Base-by-base conservation (phyloP, 2,797 vertebrate species). In the Bradypus variegatus region DNA sequence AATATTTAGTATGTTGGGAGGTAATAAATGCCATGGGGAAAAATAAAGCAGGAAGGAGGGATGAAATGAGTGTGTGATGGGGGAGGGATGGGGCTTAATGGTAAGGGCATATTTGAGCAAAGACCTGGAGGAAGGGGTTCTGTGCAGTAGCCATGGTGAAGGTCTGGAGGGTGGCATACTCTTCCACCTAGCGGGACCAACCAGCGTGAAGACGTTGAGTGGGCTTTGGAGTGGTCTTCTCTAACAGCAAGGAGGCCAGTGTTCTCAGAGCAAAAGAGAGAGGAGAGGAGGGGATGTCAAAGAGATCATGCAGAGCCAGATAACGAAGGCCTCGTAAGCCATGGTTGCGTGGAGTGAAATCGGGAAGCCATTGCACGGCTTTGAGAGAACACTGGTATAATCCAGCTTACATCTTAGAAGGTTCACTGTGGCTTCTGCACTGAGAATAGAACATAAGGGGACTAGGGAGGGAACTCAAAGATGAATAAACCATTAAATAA, bases 341-440 rank as follows among this genome's bases (percentile, higher is more conserved):
- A 62, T 65, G 76, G 64, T 90, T 85, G 15, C 38, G 73, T 85
- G 60, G 76, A 55, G 25, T 93, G n/a, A 92, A 70, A 87, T 58
- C 75, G 15, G 53, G n/a, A 90, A 65, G 69, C 58, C 65, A 81
- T 1, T 6, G 45, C 65, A 92, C 38, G 65, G 75, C 69, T 93
- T 86, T n/a, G 83, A 93, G 86, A 60, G 45, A 79, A 48, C 70
- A 62, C 65, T 58, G 53, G 38, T 86, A 6, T 5, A 36, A 83
- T 89, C 65, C 50, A 79, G 70, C n/a, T 31, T 50, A 45, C 64
- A 48, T 50, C 84, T 89, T 86, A 80, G 77, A 92, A 91, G 72
- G 84, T 62, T 91, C 67, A 73, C 8, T 62, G 4, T 21, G 84
- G 55, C 75, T 91, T 93, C 82, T 27, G 21, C 77, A 73, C 50